phyloP scores from a whole-genome alignment of 2,113 vertebrate genomes.

The Istiophorus platypterus region DNA sequence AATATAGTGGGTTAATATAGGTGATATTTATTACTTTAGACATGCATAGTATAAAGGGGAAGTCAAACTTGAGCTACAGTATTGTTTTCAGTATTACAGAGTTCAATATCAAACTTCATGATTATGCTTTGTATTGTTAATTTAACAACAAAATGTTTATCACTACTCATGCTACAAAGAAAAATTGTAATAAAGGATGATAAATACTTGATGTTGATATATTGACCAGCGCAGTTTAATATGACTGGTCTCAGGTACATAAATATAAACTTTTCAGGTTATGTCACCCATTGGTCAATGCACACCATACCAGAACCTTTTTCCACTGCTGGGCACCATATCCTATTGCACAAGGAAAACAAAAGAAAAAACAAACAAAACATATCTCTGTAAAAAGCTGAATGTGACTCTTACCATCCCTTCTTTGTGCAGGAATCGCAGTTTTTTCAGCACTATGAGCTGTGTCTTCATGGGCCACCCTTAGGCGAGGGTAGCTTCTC shows the following conservation, averaged over 20 bases:
- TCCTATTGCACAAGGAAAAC: neutral
- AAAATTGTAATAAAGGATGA: neutral
- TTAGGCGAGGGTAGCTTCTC: slow-evolving; percentile 94
- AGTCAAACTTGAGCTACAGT: neutral
- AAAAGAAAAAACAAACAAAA: neutral
- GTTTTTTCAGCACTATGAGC: slow-evolving; percentile 93
- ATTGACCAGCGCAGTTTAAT: neutral
- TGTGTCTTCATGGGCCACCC: slow-evolving; percentile 88
- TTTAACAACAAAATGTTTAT: neutral
- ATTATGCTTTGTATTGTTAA: neutral
- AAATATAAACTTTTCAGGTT: neutral
- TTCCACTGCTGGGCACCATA: neutral
- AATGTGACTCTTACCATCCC: neutral
- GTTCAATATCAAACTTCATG: no score
- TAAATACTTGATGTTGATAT: neutral
- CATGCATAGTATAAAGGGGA: neutral
- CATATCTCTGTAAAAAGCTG: neutral
- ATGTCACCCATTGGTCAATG: neutral
- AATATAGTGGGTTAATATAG: neutral
- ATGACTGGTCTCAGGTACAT: neutral
- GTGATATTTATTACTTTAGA: neutral
- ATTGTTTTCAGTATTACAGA: neutral
- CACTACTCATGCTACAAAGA: neutral
- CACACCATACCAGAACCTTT: neutral
- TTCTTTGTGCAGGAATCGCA: slow-evolving; percentile 87